These are phyloP conservation scores for Zaprionus obscuricornis DNA, from an alignment of 2,888 invertebrate genomes.

Conservation along the genomic window DNA sequence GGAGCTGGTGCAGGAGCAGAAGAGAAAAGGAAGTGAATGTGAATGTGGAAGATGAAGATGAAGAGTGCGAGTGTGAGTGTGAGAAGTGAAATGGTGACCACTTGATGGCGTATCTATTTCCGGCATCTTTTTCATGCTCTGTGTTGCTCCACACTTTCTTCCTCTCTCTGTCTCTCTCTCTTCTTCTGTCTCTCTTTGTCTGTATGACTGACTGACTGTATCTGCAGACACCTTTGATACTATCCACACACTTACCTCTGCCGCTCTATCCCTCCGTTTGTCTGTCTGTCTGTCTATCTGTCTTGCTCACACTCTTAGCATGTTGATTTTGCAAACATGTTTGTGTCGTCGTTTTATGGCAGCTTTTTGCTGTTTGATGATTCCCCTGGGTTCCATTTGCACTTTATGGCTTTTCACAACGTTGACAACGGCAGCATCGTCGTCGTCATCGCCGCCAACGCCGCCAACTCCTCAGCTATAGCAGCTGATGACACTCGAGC, in stretches of 20 bases:
- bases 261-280: too few species aligned
- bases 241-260: too few species aligned
- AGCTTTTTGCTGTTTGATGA: constrained; percentile 71
- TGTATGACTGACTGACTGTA: not conserved
- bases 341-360: constrained; percentile 65
- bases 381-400: constrained; percentile 77
- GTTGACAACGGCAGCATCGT: not conserved
- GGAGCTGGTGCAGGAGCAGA: not conserved
- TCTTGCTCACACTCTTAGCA: too few species aligned
- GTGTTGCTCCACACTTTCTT: not conserved
- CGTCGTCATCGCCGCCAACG: constrained; percentile 12
- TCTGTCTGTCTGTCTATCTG: too few species aligned
- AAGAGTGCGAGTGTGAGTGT: too few species aligned
- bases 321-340: constrained; percentile 45
- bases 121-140: constrained; percentile 24
- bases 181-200: not conserved
- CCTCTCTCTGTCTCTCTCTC: not conserved
- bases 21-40: not conserved
- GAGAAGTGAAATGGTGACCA: constrained; percentile 63
- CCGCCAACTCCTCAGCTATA: not conserved
- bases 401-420: constrained; percentile 74
- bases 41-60: not conserved
- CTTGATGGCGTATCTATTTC: constrained; percentile 58
- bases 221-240: not conserved
- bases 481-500: constrained; percentile 16